Percentiles rank a stretch among this genome's conserved stretches.
These are phyloP conservation scores for Papilio protenor DNA, from an alignment of 2,888 invertebrate genomes.

Conservation along the genomic window DNA sequence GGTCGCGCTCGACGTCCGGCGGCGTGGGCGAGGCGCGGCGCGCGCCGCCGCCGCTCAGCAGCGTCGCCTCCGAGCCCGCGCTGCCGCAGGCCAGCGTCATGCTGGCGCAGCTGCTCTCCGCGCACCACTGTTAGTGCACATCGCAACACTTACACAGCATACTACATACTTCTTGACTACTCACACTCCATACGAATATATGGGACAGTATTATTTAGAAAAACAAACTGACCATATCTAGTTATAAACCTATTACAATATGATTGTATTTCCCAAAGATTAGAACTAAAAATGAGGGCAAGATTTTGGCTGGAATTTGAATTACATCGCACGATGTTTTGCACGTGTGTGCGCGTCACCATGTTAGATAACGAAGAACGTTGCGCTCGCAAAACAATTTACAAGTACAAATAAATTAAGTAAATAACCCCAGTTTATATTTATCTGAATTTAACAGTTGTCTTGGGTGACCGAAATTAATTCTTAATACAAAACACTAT, in stretches of 20 bases:
- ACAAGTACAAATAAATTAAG: constrained; percentile 12
- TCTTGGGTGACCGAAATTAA: background rate
- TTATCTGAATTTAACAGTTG: background rate
- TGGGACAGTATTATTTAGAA: no score
- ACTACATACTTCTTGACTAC: background rate
- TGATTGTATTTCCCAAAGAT: background rate
- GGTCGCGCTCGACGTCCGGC: constrained; percentile 74
- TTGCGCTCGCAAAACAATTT: background rate
- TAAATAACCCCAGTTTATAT: background rate
- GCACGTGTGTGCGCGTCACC: background rate
- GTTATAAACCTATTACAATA: background rate
- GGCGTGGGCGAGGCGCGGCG: constrained; percentile 70
- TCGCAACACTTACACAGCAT: background rate
- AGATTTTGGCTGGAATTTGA: background rate
- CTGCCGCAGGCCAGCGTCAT: constrained; percentile 89
- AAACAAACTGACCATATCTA: background rate
- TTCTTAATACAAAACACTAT: background rate
- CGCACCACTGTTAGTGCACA: constrained; percentile 84
- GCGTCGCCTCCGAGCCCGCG: constrained; percentile 91
- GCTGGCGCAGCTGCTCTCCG: constrained; percentile 92
- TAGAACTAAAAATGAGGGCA: background rate
- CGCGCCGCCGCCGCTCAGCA: constrained; percentile 86
- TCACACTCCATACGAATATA: background rate
- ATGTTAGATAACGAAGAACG: constrained; percentile 3
- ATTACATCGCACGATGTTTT: background rate